Base-by-base conservation (phyloP, 2,797 vertebrate genomes). In the Clamator glandarius region DNA sequence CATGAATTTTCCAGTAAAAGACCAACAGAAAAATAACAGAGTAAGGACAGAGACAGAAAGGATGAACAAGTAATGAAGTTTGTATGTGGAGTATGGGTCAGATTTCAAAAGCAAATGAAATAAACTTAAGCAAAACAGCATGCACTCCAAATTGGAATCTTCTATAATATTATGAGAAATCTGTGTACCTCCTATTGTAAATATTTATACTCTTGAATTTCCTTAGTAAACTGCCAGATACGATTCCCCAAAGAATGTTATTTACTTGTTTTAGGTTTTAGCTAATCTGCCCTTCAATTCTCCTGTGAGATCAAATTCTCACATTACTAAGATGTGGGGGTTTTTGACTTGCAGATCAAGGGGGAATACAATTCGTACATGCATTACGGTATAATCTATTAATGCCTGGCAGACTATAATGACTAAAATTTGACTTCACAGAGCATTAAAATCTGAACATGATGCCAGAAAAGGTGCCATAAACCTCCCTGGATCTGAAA, bases 141-240 rank as follows among this genome's bases (percentile, higher is more conserved):
- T 51, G 59, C 84, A 55, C 91, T 95, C 95, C 62, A 86, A 94
- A 78, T n/a, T 92, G 73, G 83, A 97, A 89, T 86, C 67, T 95
- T 52, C 52, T 96, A 72, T 81, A 85, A 95, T 91, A 92, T 72
- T 58, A 92, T 50, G 58, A 97, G 55, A 93, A 75, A 85, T 84
- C 93, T 79, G 84, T 95, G 87, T 88, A 66, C 35, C 61, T 91
- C 62, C 86, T 95, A 96, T 87, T 96, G 89, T 92, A 95, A 94
- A 96, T 95, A 95, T 96, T 97, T 97, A 96, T 87, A 46, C 55
- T 92, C 88, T 67, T 48, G 24, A 81, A 69, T 92, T 97, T 94
- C 96, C 81, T 88, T 87, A 92, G 74, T 92, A 91, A 95, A 89
- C 91, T 91, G 91, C 93, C 94, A 96, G 95, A 77, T 78, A 73